Evolutionary conservation across 2,797 vertebrate species (phyloP).

Genomic region (Paramormyrops hopkinsi): DNA sequence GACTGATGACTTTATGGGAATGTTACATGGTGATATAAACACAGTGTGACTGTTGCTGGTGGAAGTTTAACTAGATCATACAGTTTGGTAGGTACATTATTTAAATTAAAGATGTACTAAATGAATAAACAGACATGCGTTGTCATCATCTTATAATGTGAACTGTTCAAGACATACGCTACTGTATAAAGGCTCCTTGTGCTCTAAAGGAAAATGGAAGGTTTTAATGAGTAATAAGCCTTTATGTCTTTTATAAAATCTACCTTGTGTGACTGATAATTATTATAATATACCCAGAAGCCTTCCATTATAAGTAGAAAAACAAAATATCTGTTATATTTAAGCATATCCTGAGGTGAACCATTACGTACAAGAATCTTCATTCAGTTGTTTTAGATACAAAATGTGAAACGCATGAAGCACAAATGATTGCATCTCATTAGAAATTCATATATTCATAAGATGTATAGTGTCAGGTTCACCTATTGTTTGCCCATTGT

Average conservation of each 20-base stretch:
- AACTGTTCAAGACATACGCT: neutral
- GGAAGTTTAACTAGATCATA: neutral
- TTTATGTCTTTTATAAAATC: neutral
- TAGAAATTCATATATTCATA: neutral
- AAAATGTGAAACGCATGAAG: neutral
- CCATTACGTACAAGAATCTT: neutral
- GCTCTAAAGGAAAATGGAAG: neutral
- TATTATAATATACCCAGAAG: conserved; percentile 1
- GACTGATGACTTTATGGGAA: neutral
- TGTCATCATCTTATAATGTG: neutral
- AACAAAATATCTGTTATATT: neutral
- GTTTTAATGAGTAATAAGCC: neutral
- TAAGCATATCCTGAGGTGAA: conserved; percentile 1
- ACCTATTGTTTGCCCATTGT: neutral
- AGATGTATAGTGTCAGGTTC: neutral
- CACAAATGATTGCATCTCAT: neutral
- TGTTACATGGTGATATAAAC: neutral
- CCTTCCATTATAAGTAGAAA: neutral
- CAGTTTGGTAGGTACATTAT: neutral
- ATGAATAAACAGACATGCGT: neutral
- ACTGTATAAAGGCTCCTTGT: neutral
- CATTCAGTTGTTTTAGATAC: neutral
- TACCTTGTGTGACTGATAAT: conserved; percentile 8
- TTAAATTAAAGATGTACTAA: neutral
- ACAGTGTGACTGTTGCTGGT: neutral